phyloP scores from a whole-genome alignment of 2,888 invertebrate genomes.

The Erynnis tages region DNA sequence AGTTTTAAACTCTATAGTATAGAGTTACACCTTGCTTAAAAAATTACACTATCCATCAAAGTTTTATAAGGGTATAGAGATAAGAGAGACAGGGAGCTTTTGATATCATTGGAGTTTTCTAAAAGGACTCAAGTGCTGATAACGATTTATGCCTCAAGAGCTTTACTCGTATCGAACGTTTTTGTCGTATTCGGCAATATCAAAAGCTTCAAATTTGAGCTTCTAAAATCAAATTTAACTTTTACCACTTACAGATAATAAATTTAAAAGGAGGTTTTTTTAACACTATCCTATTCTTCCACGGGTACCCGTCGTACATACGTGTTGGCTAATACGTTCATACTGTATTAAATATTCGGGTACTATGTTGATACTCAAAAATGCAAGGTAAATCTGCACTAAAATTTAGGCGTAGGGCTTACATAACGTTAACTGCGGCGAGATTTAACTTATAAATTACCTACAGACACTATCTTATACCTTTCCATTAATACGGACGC shows the following conservation, averaged over 20 bases:
- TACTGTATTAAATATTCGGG: too few species aligned
- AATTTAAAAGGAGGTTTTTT: too few species aligned
- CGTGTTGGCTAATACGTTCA: too few species aligned
- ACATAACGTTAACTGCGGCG: too few species aligned
- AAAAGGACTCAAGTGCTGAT: constrained; percentile 20
- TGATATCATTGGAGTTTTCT: constrained; percentile 12
- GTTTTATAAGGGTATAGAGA: constrained; percentile 1
- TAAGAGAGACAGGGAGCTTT: neutral
- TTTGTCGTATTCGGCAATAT: neutral
- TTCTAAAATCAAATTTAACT: neutral
- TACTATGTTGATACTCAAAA: too few species aligned
- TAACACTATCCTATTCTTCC: too few species aligned
- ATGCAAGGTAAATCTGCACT: too few species aligned
- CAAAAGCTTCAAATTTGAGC: neutral
- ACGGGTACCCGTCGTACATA: too few species aligned
- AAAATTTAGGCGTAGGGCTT: too few species aligned
- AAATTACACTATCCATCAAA: neutral
- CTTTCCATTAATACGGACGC: neutral
- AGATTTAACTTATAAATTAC: too few species aligned
- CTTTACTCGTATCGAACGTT: constrained; percentile 1
- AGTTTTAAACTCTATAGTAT: too few species aligned
- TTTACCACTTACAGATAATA: neutral
- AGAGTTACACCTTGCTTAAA: too few species aligned
- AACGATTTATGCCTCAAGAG: constrained; percentile 14
- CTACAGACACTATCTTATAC: neutral